A percentile compares a stretch with the other conserved stretches of the same genome.
phyloP scores from a whole-genome alignment of 2,797 vertebrate species.

The Psittacula echo region DNA sequence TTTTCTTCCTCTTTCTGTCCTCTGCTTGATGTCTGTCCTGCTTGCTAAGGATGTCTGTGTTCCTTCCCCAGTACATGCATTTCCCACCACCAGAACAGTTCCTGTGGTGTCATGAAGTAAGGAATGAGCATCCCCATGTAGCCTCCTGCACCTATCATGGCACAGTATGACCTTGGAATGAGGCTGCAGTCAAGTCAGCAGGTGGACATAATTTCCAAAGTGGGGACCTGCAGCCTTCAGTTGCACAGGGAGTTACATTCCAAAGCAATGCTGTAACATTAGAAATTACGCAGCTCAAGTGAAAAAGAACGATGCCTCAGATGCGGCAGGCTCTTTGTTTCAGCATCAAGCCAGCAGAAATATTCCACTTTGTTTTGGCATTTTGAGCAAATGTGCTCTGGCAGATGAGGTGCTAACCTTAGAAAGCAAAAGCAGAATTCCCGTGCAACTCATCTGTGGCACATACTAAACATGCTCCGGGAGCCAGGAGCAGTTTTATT shows the following conservation, averaged over 20 bases:
- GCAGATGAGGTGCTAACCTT: neutral
- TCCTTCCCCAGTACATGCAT: neutral
- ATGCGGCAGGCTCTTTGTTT: neutral
- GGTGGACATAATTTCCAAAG: neutral
- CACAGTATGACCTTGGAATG: neutral
- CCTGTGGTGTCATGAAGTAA: neutral
- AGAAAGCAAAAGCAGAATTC: neutral
- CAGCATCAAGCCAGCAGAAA: neutral
- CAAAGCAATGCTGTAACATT: neutral
- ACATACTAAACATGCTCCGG: fast-evolving
- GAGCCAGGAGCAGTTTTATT: neutral
- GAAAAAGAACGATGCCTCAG: neutral
- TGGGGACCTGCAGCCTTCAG: neutral
- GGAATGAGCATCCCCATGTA: neutral
- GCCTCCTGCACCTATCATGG: neutral
- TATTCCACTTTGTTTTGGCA: neutral
- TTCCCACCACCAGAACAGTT: neutral
- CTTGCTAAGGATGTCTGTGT: neutral
- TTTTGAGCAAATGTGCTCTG: neutral
- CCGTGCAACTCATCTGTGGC: neutral
- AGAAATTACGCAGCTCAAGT: neutral
- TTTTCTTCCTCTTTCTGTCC: neutral
- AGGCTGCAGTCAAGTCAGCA: neutral
- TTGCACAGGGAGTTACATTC: neutral
- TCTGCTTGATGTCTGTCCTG: neutral